These are phyloP conservation scores for Drosophila macrospina DNA, from an alignment of 2,888 invertebrate species.

Conservation along the genomic window DNA sequence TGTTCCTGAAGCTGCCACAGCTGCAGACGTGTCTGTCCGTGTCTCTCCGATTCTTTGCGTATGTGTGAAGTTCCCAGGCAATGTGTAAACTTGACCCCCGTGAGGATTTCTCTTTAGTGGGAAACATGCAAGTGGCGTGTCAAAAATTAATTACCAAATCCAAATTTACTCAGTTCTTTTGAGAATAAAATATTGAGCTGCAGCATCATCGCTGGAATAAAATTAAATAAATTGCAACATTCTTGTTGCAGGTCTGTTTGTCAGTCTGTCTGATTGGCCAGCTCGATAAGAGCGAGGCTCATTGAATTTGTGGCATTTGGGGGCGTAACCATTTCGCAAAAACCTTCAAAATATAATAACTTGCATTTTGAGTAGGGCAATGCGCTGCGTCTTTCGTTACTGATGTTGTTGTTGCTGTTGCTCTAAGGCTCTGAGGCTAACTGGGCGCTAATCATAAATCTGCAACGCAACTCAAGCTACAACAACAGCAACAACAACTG, in stretches of 20 bases:
- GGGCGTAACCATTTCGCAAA: slow-evolving; percentile 71
- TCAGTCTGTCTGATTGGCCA: slow-evolving; percentile 57
- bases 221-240: slow-evolving; percentile 49
- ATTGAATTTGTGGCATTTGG: slow-evolving; percentile 80
- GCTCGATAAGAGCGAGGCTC: slow-evolving; percentile 60
- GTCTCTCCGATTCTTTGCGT: slow-evolving; percentile 23
- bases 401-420: slow-evolving; percentile 27
- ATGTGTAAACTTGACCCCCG: slow-evolving; percentile 71
- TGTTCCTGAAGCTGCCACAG: slow-evolving; percentile 8
- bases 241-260: slow-evolving; percentile 19
- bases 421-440: slow-evolving; percentile 47
- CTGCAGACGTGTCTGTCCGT: background rate
- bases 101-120: slow-evolving; percentile 37
- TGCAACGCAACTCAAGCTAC: slow-evolving; percentile 66
- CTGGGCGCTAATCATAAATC: slow-evolving; percentile 77
- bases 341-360: slow-evolving; percentile 77
- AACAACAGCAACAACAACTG: slow-evolving; percentile 30
- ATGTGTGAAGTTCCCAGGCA: slow-evolving; percentile 29
- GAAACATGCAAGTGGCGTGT: slow-evolving; percentile 67
- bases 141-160: slow-evolving; percentile 45
- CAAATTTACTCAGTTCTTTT: slow-evolving; percentile 18
- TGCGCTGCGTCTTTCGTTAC: slow-evolving; percentile 58
- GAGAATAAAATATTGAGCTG: slow-evolving; percentile 1
- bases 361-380: slow-evolving; percentile 79
- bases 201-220: slow-evolving; percentile 29